Conservation (phyloP, 1,140 invertebrate genomes). For the Lasioglossum baleicum region DNA sequence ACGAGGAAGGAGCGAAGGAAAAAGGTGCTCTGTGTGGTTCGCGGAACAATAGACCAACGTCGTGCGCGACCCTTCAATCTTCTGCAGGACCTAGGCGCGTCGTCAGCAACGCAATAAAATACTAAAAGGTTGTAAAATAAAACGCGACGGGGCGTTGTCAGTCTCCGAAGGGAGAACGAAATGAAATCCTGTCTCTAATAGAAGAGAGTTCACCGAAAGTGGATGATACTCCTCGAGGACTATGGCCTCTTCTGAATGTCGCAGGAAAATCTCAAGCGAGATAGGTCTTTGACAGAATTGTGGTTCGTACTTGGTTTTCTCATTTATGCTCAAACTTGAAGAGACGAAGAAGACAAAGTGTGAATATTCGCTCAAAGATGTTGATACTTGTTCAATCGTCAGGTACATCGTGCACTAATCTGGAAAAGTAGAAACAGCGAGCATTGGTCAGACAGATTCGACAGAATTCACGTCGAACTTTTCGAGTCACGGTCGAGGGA, state of each 20-base stretch:
- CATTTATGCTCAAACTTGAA: too few relatives aligned
- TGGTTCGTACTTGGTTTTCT: too few relatives aligned
- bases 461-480: neutral
- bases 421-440: too few relatives aligned
- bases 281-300: neutral
- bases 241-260: neutral
- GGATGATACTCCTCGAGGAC: neutral
- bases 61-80: neutral
- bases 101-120: conserved; percentile 32
- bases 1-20: too few relatives aligned
- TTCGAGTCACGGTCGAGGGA: too few relatives aligned
- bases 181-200: neutral
- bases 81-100: conserved; percentile 16
- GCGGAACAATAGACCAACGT: neutral
- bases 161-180: neutral
- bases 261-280: neutral
- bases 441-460: too few relatives aligned
- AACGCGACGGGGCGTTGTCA: neutral
- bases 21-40: neutral
- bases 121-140: conserved; percentile 45
- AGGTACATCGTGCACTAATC: too few relatives aligned
- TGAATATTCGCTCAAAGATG: too few relatives aligned
- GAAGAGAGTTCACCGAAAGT: neutral
- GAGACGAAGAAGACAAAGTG: too few relatives aligned
- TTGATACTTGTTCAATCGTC: too few relatives aligned